A percentile compares a stretch with the other conserved stretches of the same genome.
Conservation (phyloP, 2,888 invertebrate genomes). For the Neoascia interrupta region DNA sequence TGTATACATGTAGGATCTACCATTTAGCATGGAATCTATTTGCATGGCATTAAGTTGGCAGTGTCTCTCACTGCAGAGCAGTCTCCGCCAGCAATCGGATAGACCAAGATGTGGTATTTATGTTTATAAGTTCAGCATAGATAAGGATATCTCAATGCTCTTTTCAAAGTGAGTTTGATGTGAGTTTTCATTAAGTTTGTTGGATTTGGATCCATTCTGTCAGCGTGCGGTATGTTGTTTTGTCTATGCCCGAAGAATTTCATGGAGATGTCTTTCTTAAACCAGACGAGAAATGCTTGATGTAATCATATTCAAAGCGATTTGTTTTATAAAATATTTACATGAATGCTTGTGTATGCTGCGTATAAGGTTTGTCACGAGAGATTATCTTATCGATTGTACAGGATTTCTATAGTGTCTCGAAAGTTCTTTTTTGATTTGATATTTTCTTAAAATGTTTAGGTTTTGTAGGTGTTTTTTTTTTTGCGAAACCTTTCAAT, state of each 20-base stretch:
- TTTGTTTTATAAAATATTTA: conserved; percentile 3
- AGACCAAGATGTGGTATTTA: conserved; percentile 1
- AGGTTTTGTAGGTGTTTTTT: too few species aligned
- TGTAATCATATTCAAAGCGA: too few species aligned
- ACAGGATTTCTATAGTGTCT: too few species aligned
- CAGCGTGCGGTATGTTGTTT: not conserved
- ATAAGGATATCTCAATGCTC: conserved; percentile 17
- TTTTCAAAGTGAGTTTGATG: conserved; percentile 20
- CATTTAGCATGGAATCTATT: conserved; percentile 53
- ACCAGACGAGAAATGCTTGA: too few species aligned
- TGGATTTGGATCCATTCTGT: not conserved
- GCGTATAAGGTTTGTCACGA: too few species aligned
- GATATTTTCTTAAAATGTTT: too few species aligned
- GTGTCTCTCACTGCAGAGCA: too few species aligned
- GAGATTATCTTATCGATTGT: too few species aligned
- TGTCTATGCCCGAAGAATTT: not conserved
- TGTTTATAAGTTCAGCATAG: conserved; percentile 12
- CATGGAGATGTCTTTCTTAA: conserved; percentile 2
- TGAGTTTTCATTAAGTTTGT: conserved; percentile 17
- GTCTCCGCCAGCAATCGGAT: conserved; percentile 37
- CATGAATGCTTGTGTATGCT: too few species aligned
- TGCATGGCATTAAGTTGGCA: conserved; percentile 60
- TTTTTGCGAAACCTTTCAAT: too few species aligned
- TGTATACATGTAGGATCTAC: conserved; percentile 19
- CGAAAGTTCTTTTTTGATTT: too few species aligned